phyloP scores from a whole-genome alignment of 2,113 vertebrate genomes.

The Toxostoma redivivum region DNA sequence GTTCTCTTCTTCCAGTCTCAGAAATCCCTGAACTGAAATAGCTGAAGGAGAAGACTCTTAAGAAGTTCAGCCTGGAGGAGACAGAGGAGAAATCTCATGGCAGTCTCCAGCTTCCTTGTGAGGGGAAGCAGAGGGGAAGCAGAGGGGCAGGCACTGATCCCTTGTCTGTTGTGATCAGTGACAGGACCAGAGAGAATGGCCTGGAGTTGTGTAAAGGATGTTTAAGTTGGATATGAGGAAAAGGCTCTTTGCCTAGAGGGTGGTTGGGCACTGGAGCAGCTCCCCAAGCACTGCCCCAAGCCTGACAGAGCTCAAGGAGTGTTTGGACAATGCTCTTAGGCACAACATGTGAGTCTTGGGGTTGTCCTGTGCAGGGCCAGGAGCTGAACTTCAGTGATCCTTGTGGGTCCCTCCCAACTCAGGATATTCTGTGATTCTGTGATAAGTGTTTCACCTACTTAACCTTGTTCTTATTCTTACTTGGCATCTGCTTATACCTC shows the following conservation, averaged over 20 bases:
- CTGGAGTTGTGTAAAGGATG: background rate
- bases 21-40: background rate
- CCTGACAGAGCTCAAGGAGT: background rate
- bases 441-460: background rate
- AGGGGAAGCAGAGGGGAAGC: background rate
- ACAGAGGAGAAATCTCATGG: background rate
- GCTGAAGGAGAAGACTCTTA: background rate
- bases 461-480: background rate
- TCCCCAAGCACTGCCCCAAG: background rate
- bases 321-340: background rate
- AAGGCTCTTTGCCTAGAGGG: background rate
- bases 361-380: background rate
- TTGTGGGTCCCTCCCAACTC: background rate
- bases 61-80: background rate
- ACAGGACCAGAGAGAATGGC: background rate
- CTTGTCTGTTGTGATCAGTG: background rate
- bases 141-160: background rate
- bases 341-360: background rate
- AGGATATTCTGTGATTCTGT: background rate
- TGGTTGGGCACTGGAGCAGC: no score
- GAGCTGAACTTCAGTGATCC: background rate
- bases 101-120: accelerated
- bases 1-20: background rate
- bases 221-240: background rate
- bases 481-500: background rate